Evolutionary conservation across 2,888 invertebrate genomes (phyloP), one percentile per base, ranked within the genome.

Genomic region (Laothoe populi): DNA sequence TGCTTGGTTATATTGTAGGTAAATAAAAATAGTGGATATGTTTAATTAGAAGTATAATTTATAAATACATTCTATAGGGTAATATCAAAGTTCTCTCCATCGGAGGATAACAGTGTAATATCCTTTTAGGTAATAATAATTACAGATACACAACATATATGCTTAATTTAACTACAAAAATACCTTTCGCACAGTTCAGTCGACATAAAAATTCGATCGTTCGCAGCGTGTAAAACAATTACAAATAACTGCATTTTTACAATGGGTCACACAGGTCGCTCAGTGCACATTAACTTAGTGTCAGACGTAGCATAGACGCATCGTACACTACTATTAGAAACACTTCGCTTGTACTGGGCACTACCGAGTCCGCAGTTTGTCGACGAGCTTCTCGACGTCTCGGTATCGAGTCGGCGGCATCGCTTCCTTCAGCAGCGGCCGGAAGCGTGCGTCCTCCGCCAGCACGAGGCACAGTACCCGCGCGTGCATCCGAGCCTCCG

Each of bases 401-500:
- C 97, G 94, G 75, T 97, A 94, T 7, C 96, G 95, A 70, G 95
- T 95, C 13, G 95, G 94, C 44, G 97, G 95, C 78, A 98, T 96
- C 8, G 97, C 95, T 70, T 98, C 98, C 67, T 95, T 93, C 49
- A 99, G 87, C 74, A 96, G 93, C 68, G 95, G 95, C 60, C 95
- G 95, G 84, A 98, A 98, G 61, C 95, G 95, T 7, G 94, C 93
- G 84, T 98, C 96, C 23, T 94, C 93, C 60, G 96, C 94, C 49
- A 98, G 89, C 60, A 94, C 90, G 21, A 95, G 94, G 75, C 98
- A 96, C 69, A 98, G 94, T 61, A 95, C 94, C 77, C 97, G 96
- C 0, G 97, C 97, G 81, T 96, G 95, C 75, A 94, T 94, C 66
- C 98, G 95, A 0, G 98, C 96, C 69, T 98, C 98, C 26, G 97